Conservation (phyloP, 2,888 invertebrate species). For the Nematopogon swammerdamellus region DNA sequence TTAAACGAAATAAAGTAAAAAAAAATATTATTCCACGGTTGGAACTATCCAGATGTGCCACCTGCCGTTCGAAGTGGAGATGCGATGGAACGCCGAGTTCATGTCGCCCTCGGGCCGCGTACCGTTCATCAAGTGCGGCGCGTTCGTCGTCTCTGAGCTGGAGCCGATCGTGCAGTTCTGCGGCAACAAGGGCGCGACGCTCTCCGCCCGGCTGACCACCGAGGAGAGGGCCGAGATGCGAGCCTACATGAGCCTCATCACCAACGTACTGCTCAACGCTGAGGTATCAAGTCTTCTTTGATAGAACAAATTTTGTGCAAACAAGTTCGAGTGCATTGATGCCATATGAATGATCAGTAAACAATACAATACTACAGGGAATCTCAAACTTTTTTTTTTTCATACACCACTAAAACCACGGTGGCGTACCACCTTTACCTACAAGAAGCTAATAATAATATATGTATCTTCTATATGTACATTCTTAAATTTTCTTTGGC, state of each 20-base stretch:
- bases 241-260: slow-evolving; percentile 89
- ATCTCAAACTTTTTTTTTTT: too few relatives aligned
- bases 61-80: slow-evolving; percentile 77
- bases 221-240: slow-evolving; percentile 87
- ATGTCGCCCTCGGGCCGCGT: slow-evolving; percentile 95
- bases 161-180: slow-evolving; percentile 90
- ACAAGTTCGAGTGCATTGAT: too few relatives aligned
- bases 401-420: too few relatives aligned
- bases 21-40: too few relatives aligned
- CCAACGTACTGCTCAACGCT: slow-evolving; percentile 85
- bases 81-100: slow-evolving; percentile 88
- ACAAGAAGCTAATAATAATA: too few relatives aligned
- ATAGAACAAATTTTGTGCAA: too few relatives aligned
- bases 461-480: too few relatives aligned
- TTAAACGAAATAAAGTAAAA: too few relatives aligned
- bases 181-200: slow-evolving; percentile 74
- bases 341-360: too few relatives aligned
- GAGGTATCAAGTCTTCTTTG: slow-evolving; percentile 55
- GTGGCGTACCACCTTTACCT: too few relatives aligned
- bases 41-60: slow-evolving; percentile 75
- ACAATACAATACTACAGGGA: too few relatives aligned
- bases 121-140: slow-evolving; percentile 89
- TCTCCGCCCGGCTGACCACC: slow-evolving; percentile 68
- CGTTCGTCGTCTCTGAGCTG: slow-evolving; percentile 85
- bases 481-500: too few relatives aligned